Percentiles rank a stretch among this genome's conserved stretches.
These are phyloP conservation scores for Meriones unguiculatus DNA, from an alignment of 2,113 vertebrate species.

Conservation along the genomic window DNA sequence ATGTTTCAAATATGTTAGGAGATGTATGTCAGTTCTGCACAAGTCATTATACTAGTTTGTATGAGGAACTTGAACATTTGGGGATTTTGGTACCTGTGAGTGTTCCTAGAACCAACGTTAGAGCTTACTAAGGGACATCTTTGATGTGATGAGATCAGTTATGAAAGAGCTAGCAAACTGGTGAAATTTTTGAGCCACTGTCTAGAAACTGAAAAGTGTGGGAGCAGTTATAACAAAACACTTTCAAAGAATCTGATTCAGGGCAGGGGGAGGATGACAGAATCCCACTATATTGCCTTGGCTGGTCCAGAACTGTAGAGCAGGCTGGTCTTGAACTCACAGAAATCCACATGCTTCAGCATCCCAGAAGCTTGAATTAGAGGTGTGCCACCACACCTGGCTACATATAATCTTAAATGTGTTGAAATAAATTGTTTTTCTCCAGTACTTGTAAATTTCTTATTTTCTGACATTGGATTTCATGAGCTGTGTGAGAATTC, in stretches of 20 bases:
- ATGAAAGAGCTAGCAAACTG: background rate
- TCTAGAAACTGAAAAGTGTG: background rate
- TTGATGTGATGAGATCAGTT: background rate
- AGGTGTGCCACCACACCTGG: too few relatives aligned
- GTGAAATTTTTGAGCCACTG: background rate
- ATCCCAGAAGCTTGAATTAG: too few relatives aligned
- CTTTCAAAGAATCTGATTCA: background rate
- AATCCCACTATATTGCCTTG: background rate
- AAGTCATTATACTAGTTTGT: background rate
- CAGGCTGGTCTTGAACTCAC: background rate
- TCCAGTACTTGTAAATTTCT: background rate
- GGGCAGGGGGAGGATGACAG: background rate
- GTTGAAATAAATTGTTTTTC: conserved; percentile 27
- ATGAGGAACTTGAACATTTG: background rate
- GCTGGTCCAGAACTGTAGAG: background rate
- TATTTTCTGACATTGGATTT: conserved; percentile 7
- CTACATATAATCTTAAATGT: background rate
- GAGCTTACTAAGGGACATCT: background rate
- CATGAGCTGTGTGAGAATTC: background rate
- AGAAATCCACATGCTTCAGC: background rate
- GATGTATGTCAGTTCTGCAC: background rate
- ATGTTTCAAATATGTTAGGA: background rate
- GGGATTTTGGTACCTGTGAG: background rate
- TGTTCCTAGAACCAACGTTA: background rate
- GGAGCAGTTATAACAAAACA: background rate